Percentiles rank a stretch among this genome's conserved stretches.
These are phyloP conservation scores for Podarcis lilfordi DNA, from an alignment of 2,797 vertebrate genomes.

Conservation along the genomic window DNA sequence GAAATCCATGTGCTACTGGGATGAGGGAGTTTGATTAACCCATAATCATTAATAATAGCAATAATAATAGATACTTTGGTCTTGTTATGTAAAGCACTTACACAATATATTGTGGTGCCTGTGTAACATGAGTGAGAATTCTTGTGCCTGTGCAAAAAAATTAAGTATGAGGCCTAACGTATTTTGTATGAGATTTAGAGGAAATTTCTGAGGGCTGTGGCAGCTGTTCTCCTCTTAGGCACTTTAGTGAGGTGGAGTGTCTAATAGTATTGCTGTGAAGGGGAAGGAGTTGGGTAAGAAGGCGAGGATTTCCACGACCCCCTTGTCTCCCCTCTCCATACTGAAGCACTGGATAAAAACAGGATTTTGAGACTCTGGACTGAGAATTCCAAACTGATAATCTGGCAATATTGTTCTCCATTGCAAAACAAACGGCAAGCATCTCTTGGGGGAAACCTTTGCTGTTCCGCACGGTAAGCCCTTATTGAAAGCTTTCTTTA, in stretches of 20 bases:
- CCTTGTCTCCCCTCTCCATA: not conserved
- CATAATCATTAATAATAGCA: no score
- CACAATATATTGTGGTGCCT: no score
- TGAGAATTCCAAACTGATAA: not conserved
- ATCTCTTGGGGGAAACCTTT: slow-evolving; percentile 20
- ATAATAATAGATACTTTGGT: no score
- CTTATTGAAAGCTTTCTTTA: slow-evolving; percentile 6
- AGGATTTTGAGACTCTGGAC: not conserved
- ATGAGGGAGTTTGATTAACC: no score
- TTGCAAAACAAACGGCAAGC: not conserved
- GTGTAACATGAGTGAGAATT: no score
- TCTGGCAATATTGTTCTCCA: not conserved
- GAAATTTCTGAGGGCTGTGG: not conserved
- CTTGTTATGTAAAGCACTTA: no score
- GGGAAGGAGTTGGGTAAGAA: not conserved
- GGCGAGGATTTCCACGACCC: not conserved
- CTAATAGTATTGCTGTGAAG: not conserved
- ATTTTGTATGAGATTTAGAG: not conserved
- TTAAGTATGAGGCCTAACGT: not conserved
- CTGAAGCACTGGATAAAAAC: not conserved
- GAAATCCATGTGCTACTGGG: no score
- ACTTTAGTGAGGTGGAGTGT: not conserved
- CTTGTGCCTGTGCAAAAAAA: no score
- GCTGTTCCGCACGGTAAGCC: slow-evolving; percentile 6
- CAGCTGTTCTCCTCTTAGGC: not conserved